A percentile compares a stretch with the other conserved stretches of the same genome.
Conservation (phyloP, 2,797 vertebrate genomes). For the Ammospiza maritima region DNA sequence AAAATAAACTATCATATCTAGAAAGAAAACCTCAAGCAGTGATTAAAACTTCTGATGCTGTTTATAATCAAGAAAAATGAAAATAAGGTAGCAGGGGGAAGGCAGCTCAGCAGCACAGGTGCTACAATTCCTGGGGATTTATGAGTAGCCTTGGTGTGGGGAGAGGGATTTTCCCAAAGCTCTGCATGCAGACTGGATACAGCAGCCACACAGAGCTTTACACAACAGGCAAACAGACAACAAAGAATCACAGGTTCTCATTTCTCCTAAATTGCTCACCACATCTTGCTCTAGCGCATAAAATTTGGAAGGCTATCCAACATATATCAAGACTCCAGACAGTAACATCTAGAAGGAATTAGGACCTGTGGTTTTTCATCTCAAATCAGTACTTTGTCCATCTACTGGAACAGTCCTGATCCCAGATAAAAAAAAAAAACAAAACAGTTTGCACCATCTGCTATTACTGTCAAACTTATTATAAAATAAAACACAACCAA, state of each 20-base stretch:
- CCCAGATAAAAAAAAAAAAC: neutral
- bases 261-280: neutral
- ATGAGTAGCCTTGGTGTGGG: neutral
- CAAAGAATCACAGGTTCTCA: neutral
- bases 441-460: neutral
- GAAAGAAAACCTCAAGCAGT: neutral
- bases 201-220: neutral
- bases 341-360: neutral
- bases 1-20: neutral
- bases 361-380: neutral
- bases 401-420: neutral
- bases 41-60: neutral
- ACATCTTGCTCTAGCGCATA: neutral
- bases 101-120: neutral
- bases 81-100: neutral
- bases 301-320: neutral
- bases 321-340: neutral
- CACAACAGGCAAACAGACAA: neutral
- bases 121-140: neutral
- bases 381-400: neutral
- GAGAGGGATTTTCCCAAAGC: neutral
- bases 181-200: neutral
- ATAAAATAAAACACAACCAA: too few species aligned
- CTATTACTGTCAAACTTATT: neutral
- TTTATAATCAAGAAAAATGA: neutral